A percentile compares a stretch with the other conserved stretches of the same genome.
Evolutionary conservation across 2,888 invertebrate genomes (phyloP).

Genomic region (Biston stratarius): DNA sequence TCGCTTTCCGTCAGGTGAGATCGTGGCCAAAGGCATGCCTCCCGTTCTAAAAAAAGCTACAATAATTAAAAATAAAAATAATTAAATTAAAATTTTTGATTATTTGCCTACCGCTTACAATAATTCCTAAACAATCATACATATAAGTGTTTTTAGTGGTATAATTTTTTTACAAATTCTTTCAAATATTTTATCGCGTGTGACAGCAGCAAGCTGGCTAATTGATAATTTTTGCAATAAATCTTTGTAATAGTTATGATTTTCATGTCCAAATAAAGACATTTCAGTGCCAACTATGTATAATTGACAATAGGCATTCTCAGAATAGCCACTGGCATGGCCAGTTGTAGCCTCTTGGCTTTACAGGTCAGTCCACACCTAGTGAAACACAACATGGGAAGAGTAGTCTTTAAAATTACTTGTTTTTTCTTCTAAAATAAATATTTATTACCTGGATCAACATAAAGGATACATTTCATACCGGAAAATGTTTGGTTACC

Average conservation of each 20-base stretch:
- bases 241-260: constrained; percentile 14
- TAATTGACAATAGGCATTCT: constrained; percentile 37
- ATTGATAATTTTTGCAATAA: constrained; percentile 1
- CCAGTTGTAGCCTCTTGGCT: not conserved
- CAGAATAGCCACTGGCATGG: constrained; percentile 17
- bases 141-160: not conserved
- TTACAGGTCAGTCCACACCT: constrained; percentile 7
- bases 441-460: too few relatives aligned
- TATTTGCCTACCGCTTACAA: too few relatives aligned
- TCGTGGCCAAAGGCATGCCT: too few relatives aligned
- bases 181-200: not conserved
- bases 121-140: too few relatives aligned
- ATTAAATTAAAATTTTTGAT: too few relatives aligned
- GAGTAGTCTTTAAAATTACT: not conserved
- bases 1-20: too few relatives aligned
- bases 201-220: not conserved
- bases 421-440: not conserved
- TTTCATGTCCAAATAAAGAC: constrained; percentile 24
- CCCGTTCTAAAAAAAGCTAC: too few relatives aligned
- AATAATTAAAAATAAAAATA: too few relatives aligned
- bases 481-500: too few relatives aligned
- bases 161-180: not conserved
- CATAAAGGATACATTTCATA: too few relatives aligned
- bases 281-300: constrained; percentile 16
- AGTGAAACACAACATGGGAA: constrained; percentile 4